A percentile compares a stretch with the other conserved stretches of the same genome.
Evolutionary conservation across 1,140 invertebrate genomes (phyloP).

Genomic region (Drosophila kurseongensis): DNA sequence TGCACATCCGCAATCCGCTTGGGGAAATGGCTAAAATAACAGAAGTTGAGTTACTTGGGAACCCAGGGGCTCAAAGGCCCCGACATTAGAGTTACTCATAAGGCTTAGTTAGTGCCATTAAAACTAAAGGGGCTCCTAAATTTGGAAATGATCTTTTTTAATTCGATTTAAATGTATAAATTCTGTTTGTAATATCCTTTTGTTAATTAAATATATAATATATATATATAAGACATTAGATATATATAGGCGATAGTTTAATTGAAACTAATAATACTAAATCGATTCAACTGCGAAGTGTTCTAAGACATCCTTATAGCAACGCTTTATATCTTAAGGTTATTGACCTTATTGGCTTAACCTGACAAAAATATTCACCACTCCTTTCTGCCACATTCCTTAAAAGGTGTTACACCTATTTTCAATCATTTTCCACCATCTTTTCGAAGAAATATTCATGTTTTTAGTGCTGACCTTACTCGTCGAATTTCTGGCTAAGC

Average conservation of each 20-base stretch:
- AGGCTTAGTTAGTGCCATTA: not conserved
- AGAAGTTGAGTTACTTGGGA: slow-evolving; percentile 16
- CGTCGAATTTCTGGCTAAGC: slow-evolving; percentile 41
- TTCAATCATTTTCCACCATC: slow-evolving; percentile 27
- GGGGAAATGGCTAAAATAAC: slow-evolving; percentile 28
- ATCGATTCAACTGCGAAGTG: too few relatives aligned
- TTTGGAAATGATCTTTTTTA: too few relatives aligned
- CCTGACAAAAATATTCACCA: not conserved
- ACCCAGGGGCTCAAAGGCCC: not conserved
- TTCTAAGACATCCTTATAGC: not conserved
- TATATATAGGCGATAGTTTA: too few relatives aligned
- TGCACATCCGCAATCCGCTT: slow-evolving; percentile 35
- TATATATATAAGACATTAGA: too few relatives aligned
- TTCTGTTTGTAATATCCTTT: too few relatives aligned
- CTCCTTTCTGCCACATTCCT: slow-evolving; percentile 16
- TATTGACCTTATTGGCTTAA: not conserved
- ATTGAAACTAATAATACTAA: too few relatives aligned
- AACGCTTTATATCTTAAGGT: too few relatives aligned
- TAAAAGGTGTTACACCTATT: slow-evolving; percentile 4
- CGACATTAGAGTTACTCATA: slow-evolving; percentile 16
- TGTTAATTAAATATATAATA: too few relatives aligned
- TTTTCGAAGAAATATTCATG: slow-evolving; percentile 22
- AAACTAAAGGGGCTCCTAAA: not conserved
- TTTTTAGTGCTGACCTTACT: slow-evolving; percentile 32
- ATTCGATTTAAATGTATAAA: too few relatives aligned